Evolutionary conservation across 2,113 vertebrate species (phyloP).

Genomic region (Aldabrachelys gigantea): DNA sequence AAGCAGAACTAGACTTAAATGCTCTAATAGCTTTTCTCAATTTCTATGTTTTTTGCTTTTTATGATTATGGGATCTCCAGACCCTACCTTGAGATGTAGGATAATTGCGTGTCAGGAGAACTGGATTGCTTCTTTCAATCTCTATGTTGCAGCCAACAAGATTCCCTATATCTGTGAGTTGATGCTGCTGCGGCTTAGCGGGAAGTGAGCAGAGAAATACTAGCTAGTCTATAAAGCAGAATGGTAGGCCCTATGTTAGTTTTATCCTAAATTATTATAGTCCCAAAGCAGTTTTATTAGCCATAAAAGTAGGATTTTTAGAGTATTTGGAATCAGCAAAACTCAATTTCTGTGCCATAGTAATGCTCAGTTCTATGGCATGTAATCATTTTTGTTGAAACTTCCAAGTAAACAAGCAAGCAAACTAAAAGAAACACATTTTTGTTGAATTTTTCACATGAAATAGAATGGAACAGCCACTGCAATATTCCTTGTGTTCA

Average conservation of each 20-base stretch:
- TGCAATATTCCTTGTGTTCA: too few species aligned
- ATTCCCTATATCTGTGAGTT: neutral
- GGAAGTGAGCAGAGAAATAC: neutral
- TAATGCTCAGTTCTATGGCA: neutral
- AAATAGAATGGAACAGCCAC: too few species aligned
- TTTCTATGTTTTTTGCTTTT: neutral
- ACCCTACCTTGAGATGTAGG: neutral
- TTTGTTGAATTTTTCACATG: too few species aligned
- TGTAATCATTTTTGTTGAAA: too few species aligned
- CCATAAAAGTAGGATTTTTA: neutral
- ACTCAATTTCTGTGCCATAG: too few species aligned
- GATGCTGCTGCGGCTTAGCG: neutral
- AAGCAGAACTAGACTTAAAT: neutral
- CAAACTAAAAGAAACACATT: too few species aligned
- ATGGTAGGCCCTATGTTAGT: neutral
- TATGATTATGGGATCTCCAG: neutral
- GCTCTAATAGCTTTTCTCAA: neutral
- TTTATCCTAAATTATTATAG: neutral
- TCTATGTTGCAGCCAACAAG: neutral
- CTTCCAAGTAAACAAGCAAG: too few species aligned
- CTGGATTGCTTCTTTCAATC: neutral
- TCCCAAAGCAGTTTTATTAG: neutral
- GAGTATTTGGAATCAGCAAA: too few species aligned
- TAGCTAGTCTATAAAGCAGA: neutral
- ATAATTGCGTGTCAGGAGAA: neutral